Conservation (phyloP, 2,113 vertebrate genomes). For the Canis aureus region DNA sequence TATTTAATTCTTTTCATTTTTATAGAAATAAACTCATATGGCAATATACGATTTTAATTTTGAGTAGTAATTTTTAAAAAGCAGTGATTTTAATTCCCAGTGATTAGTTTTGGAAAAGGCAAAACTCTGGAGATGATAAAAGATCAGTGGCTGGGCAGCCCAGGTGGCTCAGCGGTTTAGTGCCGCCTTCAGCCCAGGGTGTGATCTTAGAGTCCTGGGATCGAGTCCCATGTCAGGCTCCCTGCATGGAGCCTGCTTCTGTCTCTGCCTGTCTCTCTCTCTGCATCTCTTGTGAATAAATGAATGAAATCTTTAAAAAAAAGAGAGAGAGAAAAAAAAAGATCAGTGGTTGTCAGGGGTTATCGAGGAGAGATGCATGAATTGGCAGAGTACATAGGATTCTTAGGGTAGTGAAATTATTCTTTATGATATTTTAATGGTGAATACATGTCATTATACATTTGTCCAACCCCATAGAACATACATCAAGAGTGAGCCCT, state of each 20-base stretch:
- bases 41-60: constrained; percentile 34
- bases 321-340: not conserved
- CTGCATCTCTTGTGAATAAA: no score
- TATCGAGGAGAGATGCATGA: not conserved
- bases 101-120: not conserved
- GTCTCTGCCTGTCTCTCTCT: no score
- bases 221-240: no score
- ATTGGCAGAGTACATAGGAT: not conserved
- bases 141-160: not conserved
- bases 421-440: not conserved
- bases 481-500: not conserved
- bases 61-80: not conserved
- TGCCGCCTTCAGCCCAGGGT: no score
- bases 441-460: not conserved
- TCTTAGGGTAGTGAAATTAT: not conserved
- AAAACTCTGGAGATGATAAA: not conserved
- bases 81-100: not conserved
- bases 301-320: no score
- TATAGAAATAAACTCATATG: constrained; percentile 17
- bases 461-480: not conserved
- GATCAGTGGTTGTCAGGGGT: not conserved
- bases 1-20: constrained; percentile 34
- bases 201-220: no score
- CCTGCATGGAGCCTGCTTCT: no score
- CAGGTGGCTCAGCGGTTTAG: no score